Percentiles rank a stretch among this genome's conserved stretches.
Evolutionary conservation across 2,888 invertebrate genomes (phyloP).

Genomic region (Cheilosia scutellata): DNA sequence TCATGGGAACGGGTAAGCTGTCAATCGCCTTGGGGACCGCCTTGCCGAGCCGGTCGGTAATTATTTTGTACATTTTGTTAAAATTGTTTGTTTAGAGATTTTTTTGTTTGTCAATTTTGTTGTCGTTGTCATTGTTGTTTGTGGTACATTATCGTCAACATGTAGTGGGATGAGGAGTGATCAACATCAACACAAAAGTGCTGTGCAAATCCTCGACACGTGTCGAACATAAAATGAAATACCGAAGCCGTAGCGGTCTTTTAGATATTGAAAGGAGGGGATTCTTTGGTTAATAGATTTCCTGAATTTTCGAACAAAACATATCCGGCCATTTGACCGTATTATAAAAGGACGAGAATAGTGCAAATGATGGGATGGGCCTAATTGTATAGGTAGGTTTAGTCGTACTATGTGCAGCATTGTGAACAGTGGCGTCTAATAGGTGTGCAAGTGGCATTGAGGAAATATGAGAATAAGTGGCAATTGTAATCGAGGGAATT

Average conservation of each 20-base stretch:
- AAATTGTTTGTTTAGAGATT: slow-evolving; percentile 60
- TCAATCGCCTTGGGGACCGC: too few species aligned
- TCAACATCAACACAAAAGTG: background rate
- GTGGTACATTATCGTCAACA: slow-evolving; percentile 41
- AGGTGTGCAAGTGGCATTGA: background rate
- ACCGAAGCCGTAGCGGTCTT: background rate
- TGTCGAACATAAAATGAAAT: slow-evolving; percentile 71
- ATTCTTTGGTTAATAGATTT: slow-evolving; percentile 70
- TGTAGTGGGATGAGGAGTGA: background rate
- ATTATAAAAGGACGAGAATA: slow-evolving; percentile 4
- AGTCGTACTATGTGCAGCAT: background rate
- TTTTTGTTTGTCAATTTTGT: slow-evolving; percentile 13
- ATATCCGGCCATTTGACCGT: slow-evolving; percentile 60
- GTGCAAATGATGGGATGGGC: slow-evolving; percentile 42
- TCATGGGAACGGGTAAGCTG: background rate
- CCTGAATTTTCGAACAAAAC: slow-evolving; percentile 60
- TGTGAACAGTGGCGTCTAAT: slow-evolving; percentile 32
- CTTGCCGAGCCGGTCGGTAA: slow-evolving; percentile 12
- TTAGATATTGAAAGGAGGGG: slow-evolving; percentile 9
- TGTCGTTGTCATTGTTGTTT: slow-evolving; percentile 20
- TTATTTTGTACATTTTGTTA: slow-evolving; percentile 65
- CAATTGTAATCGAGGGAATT: too few species aligned
- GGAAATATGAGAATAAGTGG: too few species aligned
- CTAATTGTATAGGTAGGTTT: slow-evolving; percentile 21
- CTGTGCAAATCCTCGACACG: slow-evolving; percentile 69